A percentile compares a stretch with the other conserved stretches of the same genome.
Evolutionary conservation across 2,888 invertebrate genomes (phyloP).

Genomic region (Tanypteryx hageni): DNA sequence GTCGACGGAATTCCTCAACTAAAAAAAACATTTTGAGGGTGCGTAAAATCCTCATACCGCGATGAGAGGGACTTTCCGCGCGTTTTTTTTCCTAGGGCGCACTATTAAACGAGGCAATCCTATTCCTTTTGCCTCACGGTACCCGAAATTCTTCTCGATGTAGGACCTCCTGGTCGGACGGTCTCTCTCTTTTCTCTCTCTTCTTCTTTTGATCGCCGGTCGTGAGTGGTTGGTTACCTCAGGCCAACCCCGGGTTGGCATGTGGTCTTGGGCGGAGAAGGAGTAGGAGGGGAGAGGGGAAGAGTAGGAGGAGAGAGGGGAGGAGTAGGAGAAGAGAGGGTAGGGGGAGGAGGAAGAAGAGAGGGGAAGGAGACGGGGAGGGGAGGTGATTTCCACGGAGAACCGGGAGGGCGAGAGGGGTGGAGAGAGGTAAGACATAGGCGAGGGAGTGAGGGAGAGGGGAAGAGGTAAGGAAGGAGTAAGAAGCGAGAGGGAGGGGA

Average conservation of each 20-base stretch:
- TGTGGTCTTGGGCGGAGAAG: neutral
- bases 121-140: neutral
- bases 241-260: slow-evolving; percentile 18
- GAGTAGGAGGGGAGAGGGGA: neutral
- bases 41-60: too few species aligned
- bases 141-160: neutral
- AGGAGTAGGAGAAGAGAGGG: neutral
- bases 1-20: too few species aligned
- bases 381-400: too few species aligned
- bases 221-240: slow-evolving; percentile 38
- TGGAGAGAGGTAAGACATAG: neutral
- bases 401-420: neutral
- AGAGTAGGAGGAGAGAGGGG: neutral
- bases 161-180: neutral
- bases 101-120: too few species aligned
- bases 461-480: neutral
- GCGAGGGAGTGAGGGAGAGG: neutral
- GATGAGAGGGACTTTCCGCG: too few species aligned
- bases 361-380: neutral
- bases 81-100: too few species aligned
- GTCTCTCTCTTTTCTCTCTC: neutral
- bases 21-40: too few species aligned
- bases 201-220: slow-evolving; percentile 23
- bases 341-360: neutral
- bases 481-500: neutral